Base-by-base conservation (phyloP, 2,797 vertebrate genomes). In the Acanthurus tractus region DNA sequence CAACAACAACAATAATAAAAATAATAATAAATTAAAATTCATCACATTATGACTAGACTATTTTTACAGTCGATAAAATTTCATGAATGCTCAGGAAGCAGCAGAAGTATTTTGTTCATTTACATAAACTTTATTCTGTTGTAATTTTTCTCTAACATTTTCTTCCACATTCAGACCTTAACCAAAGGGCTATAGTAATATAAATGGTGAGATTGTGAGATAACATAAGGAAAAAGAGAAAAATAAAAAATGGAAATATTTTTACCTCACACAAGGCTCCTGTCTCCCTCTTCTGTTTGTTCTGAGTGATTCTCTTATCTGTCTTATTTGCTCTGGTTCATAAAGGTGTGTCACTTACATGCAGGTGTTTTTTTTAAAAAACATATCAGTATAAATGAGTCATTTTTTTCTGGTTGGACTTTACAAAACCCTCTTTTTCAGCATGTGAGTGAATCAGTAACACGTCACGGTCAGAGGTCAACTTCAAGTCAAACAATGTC, bases 271-370 rank as follows among this genome's bases (percentile, higher is more conserved):
- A 53, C 0, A 18, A 45, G 18, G 5, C 63, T 48, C 50, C 23
- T 63, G 64, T 53, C 68, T 76, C 56, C 62, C 63, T 74, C 67
- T 3, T 38, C 45, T 72, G 70, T 82, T 74, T 71, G 69, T 46
- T 63, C 38, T 63, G 38, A n/a, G 55, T 40, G 17, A 68, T 46
- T 76, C 7, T 80, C 18, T 73, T 78, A 14, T 72, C 66, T 55
- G 25, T 10, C n/a, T 14, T 61, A 52, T 73, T 75, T 81, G 64
- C 68, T 81, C 53, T 52, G 38, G 42, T 61, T 71, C 29, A 55
- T 29, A 49, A 0, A 6, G 18, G 0, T 45, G 44, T 56, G 57
- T 78, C 62, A 38, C n/a, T 29, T 44, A 11, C 38, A 11, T 23
- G 29, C 17, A 45, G 7, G 20, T 15, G 25, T 36, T 25, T 49